Percentiles rank a stretch among this genome's conserved stretches.
Conservation (phyloP, 1,140 invertebrate species). For the Drosophila rufa region DNA sequence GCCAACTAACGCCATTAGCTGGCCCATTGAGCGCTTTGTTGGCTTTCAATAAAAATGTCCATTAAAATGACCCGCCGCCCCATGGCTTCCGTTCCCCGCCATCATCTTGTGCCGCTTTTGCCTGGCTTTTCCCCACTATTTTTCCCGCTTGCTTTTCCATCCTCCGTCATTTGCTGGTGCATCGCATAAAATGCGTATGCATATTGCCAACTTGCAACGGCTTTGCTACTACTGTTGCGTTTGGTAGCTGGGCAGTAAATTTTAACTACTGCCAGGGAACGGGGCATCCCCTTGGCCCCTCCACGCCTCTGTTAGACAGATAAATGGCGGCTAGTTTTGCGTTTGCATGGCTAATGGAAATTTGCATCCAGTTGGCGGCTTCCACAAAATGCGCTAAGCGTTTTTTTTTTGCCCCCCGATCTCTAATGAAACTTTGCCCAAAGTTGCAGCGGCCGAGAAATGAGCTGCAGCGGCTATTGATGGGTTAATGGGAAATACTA, state of each 20-base stretch:
- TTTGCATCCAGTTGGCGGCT: slow-evolving; percentile 77
- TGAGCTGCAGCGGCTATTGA: slow-evolving; percentile 28
- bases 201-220: slow-evolving; percentile 78
- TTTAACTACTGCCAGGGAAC: slow-evolving; percentile 72
- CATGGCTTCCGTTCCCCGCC: background rate
- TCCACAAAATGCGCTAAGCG: slow-evolving; percentile 68
- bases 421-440: slow-evolving; percentile 22
- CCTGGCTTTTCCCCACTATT: background rate
- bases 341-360: slow-evolving; percentile 82
- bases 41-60: slow-evolving; percentile 83
- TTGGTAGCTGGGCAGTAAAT: slow-evolving; percentile 76
- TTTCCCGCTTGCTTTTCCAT: background rate
- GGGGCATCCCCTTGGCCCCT: slow-evolving; percentile 3
- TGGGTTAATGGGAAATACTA: too few relatives aligned
- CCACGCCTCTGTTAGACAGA: slow-evolving; percentile 68
- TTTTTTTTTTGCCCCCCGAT: slow-evolving; percentile 10
- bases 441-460: slow-evolving; percentile 12
- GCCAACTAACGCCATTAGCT: slow-evolving; percentile 79
- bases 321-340: slow-evolving; percentile 82
- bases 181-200: slow-evolving; percentile 79
- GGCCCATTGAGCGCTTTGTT: slow-evolving; percentile 81
- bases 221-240: slow-evolving; percentile 32
- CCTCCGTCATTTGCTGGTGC: slow-evolving; percentile 43
- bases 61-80: slow-evolving; percentile 63
- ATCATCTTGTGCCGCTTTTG: background rate